Percentiles rank a stretch among this genome's conserved stretches.
Evolutionary conservation across 2,797 vertebrate species (phyloP).

Genomic region (Huso huso): DNA sequence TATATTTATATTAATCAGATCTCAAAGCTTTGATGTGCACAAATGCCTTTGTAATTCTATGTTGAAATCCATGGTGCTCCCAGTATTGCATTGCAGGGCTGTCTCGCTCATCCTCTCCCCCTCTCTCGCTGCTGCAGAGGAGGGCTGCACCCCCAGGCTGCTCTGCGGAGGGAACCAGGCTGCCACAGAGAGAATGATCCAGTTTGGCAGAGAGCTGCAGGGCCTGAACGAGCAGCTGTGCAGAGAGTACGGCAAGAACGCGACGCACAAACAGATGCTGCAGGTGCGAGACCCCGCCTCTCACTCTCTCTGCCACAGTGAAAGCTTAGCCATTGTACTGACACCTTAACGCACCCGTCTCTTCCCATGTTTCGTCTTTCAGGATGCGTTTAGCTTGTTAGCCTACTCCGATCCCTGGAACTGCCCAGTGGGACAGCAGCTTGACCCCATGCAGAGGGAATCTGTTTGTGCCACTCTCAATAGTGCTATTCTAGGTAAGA

Average conservation of each 20-base stretch:
- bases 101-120: slow-evolving; percentile 12
- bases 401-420: slow-evolving; percentile 96
- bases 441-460: slow-evolving; percentile 92
- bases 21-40: no score
- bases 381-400: slow-evolving; percentile 95
- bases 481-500: slow-evolving; percentile 93
- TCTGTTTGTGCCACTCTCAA: slow-evolving; percentile 92
- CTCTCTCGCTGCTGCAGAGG: slow-evolving; percentile 51
- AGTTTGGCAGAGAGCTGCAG: slow-evolving; percentile 93
- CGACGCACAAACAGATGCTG: slow-evolving; percentile 88
- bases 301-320: neutral
- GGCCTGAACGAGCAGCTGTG: slow-evolving; percentile 85
- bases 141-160: slow-evolving; percentile 76
- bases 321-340: no score
- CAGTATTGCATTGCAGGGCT: no score
- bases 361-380: slow-evolving; percentile 20
- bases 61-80: no score
- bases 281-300: slow-evolving; percentile 61
- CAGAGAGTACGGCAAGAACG: slow-evolving; percentile 86
- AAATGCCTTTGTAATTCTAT: no score
- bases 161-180: slow-evolving; percentile 91
- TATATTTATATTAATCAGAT: no score
- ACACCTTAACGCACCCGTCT: neutral
- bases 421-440: slow-evolving; percentile 91
- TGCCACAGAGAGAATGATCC: slow-evolving; percentile 93